Evolutionary conservation across 1,140 invertebrate species (phyloP).

Genomic region (Drosophila lini): DNA sequence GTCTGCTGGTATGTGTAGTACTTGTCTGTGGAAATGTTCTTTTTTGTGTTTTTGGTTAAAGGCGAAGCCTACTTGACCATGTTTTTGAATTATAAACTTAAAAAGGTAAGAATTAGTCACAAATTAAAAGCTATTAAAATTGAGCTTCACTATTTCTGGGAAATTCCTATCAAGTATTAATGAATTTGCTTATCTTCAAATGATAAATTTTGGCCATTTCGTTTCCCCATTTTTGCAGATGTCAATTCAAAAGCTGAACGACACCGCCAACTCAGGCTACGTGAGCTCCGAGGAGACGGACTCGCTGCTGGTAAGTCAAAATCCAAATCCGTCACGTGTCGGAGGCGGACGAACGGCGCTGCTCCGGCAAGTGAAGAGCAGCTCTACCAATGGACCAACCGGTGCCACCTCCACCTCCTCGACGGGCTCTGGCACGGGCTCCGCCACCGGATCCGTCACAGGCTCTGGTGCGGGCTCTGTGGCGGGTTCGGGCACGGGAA

Average conservation of each 20-base stretch:
- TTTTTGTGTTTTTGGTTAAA: too few relatives aligned
- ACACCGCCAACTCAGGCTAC: slow-evolving; percentile 87
- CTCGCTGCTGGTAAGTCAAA: slow-evolving; percentile 87
- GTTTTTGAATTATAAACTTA: too few relatives aligned
- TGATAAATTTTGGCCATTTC: neutral
- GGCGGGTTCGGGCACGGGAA: slow-evolving; percentile 24
- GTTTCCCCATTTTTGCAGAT: slow-evolving; percentile 59
- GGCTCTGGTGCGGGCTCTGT: slow-evolving; percentile 25
- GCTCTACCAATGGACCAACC: slow-evolving; percentile 84
- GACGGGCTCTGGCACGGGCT: slow-evolving; percentile 47
- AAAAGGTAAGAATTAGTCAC: too few relatives aligned
- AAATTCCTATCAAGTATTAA: too few relatives aligned
- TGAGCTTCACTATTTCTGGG: too few relatives aligned
- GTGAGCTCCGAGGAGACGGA: slow-evolving; percentile 92
- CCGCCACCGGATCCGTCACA: slow-evolving; percentile 20
- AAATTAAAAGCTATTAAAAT: too few relatives aligned
- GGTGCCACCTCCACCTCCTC: slow-evolving; percentile 84
- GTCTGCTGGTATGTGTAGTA: too few relatives aligned
- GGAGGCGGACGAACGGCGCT: slow-evolving; percentile 59
- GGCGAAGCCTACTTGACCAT: too few relatives aligned
- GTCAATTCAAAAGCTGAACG: slow-evolving; percentile 85
- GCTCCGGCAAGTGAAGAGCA: slow-evolving; percentile 72
- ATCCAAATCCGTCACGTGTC: slow-evolving; percentile 63
- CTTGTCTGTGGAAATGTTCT: too few relatives aligned
- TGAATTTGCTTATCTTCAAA: too few relatives aligned